A percentile compares a stretch with the other conserved stretches of the same genome.
phyloP scores from a whole-genome alignment of 2,797 vertebrate genomes.

The Echiichthys vipera region DNA sequence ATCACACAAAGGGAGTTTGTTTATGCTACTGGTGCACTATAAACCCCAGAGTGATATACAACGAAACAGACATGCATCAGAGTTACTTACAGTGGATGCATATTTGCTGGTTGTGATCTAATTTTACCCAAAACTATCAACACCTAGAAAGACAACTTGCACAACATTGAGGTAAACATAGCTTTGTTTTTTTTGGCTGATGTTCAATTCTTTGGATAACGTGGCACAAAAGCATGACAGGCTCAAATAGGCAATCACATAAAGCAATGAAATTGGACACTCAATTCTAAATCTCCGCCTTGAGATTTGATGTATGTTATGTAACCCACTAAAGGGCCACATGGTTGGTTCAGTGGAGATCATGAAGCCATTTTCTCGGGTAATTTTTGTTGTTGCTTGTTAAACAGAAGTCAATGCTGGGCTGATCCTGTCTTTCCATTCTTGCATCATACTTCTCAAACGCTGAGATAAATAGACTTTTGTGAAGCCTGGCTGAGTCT shows the following conservation, averaged over 20 bases:
- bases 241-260: neutral
- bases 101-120: neutral
- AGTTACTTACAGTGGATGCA: neutral
- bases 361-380: neutral
- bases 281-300: neutral
- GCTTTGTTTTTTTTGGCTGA: neutral
- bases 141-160: neutral
- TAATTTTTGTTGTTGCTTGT: neutral
- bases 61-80: neutral
- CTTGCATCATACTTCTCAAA: neutral
- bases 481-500: constrained; percentile 2
- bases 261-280: constrained; percentile 15
- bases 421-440: neutral
- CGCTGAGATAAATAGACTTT: neutral
- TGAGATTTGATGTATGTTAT: constrained; percentile 11
- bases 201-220: neutral
- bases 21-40: neutral
- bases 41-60: neutral
- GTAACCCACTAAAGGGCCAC: constrained; percentile 1
- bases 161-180: neutral
- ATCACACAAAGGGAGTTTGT: neutral
- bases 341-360: constrained; percentile 3
- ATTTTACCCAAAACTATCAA: neutral
- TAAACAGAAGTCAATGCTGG: neutral
- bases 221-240: neutral